Base-by-base conservation (phyloP, 2,113 vertebrate genomes). In the Triplophysa siluroides region DNA sequence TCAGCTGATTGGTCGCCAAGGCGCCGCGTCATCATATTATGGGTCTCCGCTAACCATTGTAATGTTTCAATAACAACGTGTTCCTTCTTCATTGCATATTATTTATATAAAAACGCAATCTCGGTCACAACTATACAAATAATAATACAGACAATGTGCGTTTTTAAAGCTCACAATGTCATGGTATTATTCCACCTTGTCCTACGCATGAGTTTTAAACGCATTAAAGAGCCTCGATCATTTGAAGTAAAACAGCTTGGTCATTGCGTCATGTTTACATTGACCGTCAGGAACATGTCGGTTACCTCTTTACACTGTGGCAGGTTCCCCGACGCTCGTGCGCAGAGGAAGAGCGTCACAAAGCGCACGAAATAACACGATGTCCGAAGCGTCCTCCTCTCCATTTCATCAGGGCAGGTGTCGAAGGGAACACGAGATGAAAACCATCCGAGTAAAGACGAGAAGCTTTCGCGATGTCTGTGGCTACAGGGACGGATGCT, bases 231-330 rank as follows among this genome's bases (percentile, higher is more conserved):
- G 13, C 0, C 14, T 38, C 1, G 21, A 7, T 7, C 12, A 19
- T 19, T n/a, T 3, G n/a, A 38, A 23, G 12, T 2, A 38, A 4
- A 56, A 8, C 2, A 2, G 12, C 19, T 29, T 5, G 5, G 18
- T 21, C 29, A 8, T 38, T 1, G 43, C 11, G 43, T 11, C 2
- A 11, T 45, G 43, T 45, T 45, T 45, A 11, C 43, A 12, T 33
- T n/a, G 7, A 2, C 56, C 7, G 8, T 38, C 5, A 38, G 8
- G 33, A 72, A 38, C 50, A 61, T 45, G 56, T 61, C 52, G 79
- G 72, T 84, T 84, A 84, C 83, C 83, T 81, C 83, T 68, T 61
- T 58, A 56, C 83, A 84, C 69, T 38, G 75, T 47, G 79, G 80
- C 83, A 66, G 76, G 75, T 66, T 76, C 33, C 38, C 24, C 29